These are phyloP conservation scores for Melospiza melodia DNA, from an alignment of 2,113 vertebrate species.

Conservation along the genomic window DNA sequence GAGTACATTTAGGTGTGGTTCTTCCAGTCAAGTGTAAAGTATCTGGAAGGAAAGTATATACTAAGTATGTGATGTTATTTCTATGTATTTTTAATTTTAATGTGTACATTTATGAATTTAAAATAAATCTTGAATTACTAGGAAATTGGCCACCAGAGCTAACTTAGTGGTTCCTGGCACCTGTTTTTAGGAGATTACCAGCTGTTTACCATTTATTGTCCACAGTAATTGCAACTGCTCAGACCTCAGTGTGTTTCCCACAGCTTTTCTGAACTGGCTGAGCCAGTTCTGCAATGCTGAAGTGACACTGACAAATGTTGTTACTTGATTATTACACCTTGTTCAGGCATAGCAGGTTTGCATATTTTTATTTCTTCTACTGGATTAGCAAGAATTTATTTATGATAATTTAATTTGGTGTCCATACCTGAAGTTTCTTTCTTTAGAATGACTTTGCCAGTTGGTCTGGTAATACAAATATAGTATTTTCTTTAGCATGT, in stretches of 20 bases:
- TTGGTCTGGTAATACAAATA: background rate
- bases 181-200: background rate
- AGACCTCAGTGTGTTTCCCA: background rate
- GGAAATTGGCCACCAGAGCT: background rate
- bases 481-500: background rate
- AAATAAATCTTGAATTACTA: background rate
- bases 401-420: background rate
- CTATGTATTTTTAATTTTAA: background rate
- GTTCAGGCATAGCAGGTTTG: background rate
- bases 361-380: background rate
- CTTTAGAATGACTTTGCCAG: background rate
- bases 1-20: background rate
- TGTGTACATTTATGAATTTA: background rate
- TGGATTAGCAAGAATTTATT: background rate
- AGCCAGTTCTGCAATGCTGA: background rate
- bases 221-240: background rate
- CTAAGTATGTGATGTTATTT: background rate
- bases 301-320: background rate
- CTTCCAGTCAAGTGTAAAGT: background rate
- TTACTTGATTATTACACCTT: background rate
- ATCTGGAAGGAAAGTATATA: background rate
- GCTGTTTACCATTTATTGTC: background rate
- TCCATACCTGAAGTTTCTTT: background rate
- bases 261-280: background rate
- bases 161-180: background rate